Conservation (phyloP, 2,888 invertebrate species). For the Himalopsyche kuldschensis region DNA sequence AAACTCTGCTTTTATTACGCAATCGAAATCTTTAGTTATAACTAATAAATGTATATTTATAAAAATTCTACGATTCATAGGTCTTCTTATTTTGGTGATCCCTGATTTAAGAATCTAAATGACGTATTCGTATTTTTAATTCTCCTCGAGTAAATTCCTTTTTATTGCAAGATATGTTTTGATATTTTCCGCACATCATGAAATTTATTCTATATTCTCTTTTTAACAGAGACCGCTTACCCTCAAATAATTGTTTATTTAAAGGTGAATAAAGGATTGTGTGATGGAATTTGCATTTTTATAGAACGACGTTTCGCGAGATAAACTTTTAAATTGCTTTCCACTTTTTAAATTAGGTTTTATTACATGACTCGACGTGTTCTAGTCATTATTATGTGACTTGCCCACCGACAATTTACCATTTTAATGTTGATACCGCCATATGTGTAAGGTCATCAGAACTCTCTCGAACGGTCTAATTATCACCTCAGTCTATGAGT, state of each 20-base stretch:
- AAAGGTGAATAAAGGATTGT: neutral
- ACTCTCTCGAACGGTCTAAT: too few species aligned
- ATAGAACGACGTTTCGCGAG: neutral
- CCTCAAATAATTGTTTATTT: neutral
- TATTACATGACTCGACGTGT: neutral
- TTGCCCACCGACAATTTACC: too few species aligned
- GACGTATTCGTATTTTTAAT: neutral
- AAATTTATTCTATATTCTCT: neutral
- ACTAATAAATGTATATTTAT: too few species aligned
- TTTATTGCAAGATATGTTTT: neutral
- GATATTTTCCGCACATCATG: neutral
- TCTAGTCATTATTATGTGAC: too few species aligned
- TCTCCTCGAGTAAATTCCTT: neutral
- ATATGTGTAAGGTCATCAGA: too few species aligned
- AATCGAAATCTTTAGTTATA: too few species aligned
- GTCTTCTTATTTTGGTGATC: neutral
- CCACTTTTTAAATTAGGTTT: neutral
- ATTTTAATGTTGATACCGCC: too few species aligned
- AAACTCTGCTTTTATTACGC: too few species aligned
- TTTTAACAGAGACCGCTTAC: neutral
- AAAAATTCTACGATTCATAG: neutral
- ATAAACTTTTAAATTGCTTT: neutral
- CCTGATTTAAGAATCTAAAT: neutral
- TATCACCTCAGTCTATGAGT: too few species aligned
- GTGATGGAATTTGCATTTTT: neutral